Evolutionary conservation across 2,113 vertebrate species (phyloP).

Genomic region (Oenanthe oenanthe): DNA sequence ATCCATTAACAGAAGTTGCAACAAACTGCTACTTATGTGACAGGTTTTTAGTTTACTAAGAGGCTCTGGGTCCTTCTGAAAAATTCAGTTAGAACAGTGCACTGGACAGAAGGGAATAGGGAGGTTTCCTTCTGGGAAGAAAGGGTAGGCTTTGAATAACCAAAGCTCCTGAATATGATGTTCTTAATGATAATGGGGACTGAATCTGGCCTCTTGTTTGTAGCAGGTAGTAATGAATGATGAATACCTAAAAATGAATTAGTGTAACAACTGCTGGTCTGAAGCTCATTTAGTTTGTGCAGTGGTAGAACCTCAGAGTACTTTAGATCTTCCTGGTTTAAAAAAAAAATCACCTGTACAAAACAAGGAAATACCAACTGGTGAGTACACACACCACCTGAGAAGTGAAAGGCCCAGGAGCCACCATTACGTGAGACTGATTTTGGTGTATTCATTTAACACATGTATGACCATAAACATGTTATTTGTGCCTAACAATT

Average conservation of each 20-base stretch:
- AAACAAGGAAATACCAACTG: neutral
- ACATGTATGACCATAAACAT: accelerated
- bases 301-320: accelerated
- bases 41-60: neutral
- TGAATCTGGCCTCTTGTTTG: neutral
- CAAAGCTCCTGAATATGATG: neutral
- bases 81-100: neutral
- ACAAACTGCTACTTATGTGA: accelerated
- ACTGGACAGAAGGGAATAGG: neutral
- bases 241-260: neutral
- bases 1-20: constrained; percentile 51
- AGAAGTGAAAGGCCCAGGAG: neutral
- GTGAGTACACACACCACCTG: neutral
- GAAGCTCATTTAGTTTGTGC: neutral
- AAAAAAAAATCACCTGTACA: neutral
- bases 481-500: neutral
- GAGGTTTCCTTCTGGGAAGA: neutral
- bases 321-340: neutral
- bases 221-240: neutral
- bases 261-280: neutral
- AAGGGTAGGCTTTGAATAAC: neutral
- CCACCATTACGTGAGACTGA: accelerated
- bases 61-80: neutral
- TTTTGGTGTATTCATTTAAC: neutral
- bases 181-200: neutral